phyloP scores from a whole-genome alignment of 2,113 vertebrate species.

The Opisthocomus hoazin region DNA sequence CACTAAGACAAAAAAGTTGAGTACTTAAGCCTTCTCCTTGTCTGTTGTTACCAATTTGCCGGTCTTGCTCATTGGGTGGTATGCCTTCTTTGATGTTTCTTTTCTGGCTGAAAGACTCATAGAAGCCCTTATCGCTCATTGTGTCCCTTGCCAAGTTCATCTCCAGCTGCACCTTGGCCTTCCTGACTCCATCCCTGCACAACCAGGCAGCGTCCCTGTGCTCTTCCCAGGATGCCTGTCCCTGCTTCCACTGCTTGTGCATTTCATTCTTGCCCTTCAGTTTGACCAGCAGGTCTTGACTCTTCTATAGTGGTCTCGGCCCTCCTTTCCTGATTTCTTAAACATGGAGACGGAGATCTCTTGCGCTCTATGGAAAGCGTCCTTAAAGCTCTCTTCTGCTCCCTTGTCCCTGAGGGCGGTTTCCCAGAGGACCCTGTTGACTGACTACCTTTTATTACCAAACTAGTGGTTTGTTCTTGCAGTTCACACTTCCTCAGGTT shows the following conservation, averaged over 20 bases:
- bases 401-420: not conserved
- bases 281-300: not conserved
- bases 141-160: not conserved
- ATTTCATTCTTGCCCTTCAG: not conserved
- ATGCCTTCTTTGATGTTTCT: not conserved
- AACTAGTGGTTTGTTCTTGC: not conserved
- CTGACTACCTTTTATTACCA: not conserved
- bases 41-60: not conserved
- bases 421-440: not conserved
- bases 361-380: not conserved
- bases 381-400: not conserved
- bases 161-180: not conserved
- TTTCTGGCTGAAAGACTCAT: not conserved
- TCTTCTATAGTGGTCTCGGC: not conserved
- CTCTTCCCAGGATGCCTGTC: not conserved
- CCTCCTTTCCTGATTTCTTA: not conserved
- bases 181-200: not conserved
- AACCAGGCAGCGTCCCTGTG: not conserved
- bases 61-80: accelerated
- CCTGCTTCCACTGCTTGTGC: not conserved
- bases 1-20: not conserved
- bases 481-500: not conserved
- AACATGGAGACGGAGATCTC: not conserved
- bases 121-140: not conserved
- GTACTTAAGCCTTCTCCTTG: not conserved